Evolutionary conservation across 2,797 vertebrate genomes (phyloP).

Genomic region (Schizopygopsis pylzovi): DNA sequence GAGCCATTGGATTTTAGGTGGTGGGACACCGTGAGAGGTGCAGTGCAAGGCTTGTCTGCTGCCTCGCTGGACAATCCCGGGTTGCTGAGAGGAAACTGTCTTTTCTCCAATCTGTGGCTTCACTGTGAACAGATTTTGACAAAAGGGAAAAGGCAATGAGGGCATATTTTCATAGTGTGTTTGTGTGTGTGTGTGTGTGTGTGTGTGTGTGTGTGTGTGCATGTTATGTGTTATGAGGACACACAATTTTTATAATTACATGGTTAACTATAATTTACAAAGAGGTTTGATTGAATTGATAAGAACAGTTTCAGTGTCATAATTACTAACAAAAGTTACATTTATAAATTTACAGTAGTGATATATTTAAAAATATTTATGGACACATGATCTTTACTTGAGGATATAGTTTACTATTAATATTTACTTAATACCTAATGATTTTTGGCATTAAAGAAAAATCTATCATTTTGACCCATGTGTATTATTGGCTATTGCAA

Average conservation of each 20-base stretch:
- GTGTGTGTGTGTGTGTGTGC: not conserved
- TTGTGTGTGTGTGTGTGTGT: not conserved
- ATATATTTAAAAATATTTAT: too few species aligned
- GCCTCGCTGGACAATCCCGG: constrained; percentile 78
- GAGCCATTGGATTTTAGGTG: constrained; percentile 86
- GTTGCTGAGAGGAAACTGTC: constrained; percentile 83
- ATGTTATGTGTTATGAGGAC: too few species aligned
- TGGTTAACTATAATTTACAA: too few species aligned
- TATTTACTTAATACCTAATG: too few species aligned
- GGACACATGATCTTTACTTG: too few species aligned
- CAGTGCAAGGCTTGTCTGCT: constrained; percentile 88
- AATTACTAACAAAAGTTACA: not conserved
- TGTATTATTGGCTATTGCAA: too few species aligned
- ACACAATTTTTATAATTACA: too few species aligned
- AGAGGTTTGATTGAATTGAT: not conserved
- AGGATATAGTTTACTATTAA: too few species aligned
- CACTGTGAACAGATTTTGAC: constrained; percentile 73
- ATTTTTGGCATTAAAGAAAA: too few species aligned
- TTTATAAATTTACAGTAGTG: too few species aligned
- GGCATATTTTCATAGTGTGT: not conserved
- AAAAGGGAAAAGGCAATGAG: not conserved
- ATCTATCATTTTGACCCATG: too few species aligned
- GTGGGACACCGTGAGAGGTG: constrained; percentile 87
- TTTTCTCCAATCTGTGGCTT: constrained; percentile 95
- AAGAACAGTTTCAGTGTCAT: not conserved